Evolutionary conservation across 2,797 vertebrate genomes (phyloP).

Genomic region (Tachyglossus aculeatus): DNA sequence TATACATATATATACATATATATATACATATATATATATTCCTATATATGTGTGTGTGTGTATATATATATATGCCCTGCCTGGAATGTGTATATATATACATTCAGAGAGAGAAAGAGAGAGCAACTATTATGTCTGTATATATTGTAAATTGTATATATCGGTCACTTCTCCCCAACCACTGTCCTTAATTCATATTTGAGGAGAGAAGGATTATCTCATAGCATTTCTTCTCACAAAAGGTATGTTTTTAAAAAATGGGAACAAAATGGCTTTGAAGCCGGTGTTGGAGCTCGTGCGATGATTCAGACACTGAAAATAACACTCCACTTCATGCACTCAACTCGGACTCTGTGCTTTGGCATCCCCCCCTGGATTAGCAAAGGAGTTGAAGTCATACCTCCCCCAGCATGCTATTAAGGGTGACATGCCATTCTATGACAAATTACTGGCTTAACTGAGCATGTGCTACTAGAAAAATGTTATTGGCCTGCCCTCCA

Average conservation of each 20-base stretch:
- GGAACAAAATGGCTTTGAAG: slow-evolving; percentile 49
- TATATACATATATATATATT: no score
- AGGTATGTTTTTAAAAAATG: slow-evolving; percentile 34
- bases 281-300: slow-evolving; percentile 50
- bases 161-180: no score
- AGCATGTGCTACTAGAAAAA: slow-evolving; percentile 33
- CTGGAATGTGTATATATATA: no score
- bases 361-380: slow-evolving; percentile 64
- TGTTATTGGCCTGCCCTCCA: slow-evolving; percentile 44
- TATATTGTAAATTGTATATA: no score
- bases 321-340: slow-evolving; percentile 66
- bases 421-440: slow-evolving; percentile 56
- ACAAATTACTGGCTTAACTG: slow-evolving; percentile 48
- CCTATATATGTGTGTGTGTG: no score
- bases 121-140: no score
- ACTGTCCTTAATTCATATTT: no score
- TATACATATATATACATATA: no score
- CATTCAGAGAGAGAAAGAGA: no score
- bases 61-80: no score
- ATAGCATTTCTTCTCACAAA: slow-evolving; percentile 12
- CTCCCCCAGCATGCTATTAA: slow-evolving; percentile 67
- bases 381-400: slow-evolving; percentile 60
- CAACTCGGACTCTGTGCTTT: slow-evolving; percentile 70
- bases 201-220: background rate
- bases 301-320: slow-evolving; percentile 75